Base-by-base conservation (phyloP, 2,797 vertebrate species). In the Chrosomus eos region DNA sequence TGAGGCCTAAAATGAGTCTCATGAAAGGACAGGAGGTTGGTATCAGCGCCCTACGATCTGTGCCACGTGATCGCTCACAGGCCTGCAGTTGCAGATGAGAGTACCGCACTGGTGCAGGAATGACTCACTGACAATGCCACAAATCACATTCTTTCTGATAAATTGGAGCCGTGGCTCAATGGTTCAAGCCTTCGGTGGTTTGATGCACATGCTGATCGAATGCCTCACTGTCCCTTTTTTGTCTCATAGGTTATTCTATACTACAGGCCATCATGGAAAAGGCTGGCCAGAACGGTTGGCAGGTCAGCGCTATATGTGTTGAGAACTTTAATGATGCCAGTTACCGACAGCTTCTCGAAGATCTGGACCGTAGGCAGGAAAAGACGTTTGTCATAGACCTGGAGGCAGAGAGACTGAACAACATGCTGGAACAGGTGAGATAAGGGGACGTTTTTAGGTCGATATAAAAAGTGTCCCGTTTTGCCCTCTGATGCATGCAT, bases 231-330 rank as follows among this genome's bases (percentile, higher is more conserved):
- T 66, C 4, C 85, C 90, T 4, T 62, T 90, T 84, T 86, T 88
- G 70, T 91, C 31, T 33, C 90, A 88, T 89, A 99, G 98, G 98
- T 85, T 99, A 99, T 81, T 96, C 98, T 70, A 98, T 99, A 95
- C 96, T 99, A 92, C 98, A 99, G 95, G 97, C 98, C 92, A 99
- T 99, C 92, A 99, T 99, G 98, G 98, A 99, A 94, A 98, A 98
- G 93, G 98, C 98, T 0, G 98, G 98, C 78, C 97, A 99, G 88
- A 98, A 99, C 90, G 97, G 97, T 93, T 99, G 98, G 98, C 98
- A 99, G 93, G 97, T 99, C 91, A 99, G 98, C 71, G 98, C 98
- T 90, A 99, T 99, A 95, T 99, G 98, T 67, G 98, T 99, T 89
- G 98, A 99, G 91, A 99, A 96, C 95, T 99, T 99, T 95, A 98